These are phyloP conservation scores for Pygoscelis adeliae DNA, from an alignment of 2,113 vertebrate genomes.

Conservation along the genomic window DNA sequence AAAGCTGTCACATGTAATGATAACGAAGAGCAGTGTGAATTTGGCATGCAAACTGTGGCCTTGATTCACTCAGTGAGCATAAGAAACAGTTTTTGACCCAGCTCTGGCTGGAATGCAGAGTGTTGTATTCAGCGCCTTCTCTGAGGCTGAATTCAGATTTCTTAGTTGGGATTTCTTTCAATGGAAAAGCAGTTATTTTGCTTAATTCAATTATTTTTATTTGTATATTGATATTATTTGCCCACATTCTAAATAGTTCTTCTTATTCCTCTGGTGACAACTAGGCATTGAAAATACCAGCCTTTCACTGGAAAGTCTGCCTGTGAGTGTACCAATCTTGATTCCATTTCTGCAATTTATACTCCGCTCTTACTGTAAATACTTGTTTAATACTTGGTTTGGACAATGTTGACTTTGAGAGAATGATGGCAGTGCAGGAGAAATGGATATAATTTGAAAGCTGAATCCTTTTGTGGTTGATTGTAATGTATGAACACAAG, in stretches of 20 bases:
- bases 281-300: neutral
- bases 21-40: neutral
- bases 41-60: neutral
- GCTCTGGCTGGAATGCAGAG: neutral
- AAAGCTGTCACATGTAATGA: neutral
- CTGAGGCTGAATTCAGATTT: neutral
- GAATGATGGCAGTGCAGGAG: neutral
- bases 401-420: neutral
- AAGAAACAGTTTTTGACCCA: neutral
- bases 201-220: neutral
- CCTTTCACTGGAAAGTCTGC: neutral
- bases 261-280: neutral
- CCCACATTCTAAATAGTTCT: neutral
- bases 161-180: neutral
- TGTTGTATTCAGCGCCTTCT: neutral
- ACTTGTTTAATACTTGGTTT: neutral
- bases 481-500: neutral
- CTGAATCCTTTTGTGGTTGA: neutral
- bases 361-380: neutral
- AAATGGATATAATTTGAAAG: neutral
- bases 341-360: neutral
- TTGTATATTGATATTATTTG: neutral
- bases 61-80: neutral
- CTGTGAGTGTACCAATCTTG: neutral
- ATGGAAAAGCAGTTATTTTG: neutral